Base-by-base conservation (phyloP, 2,888 invertebrate species). In the Aelia acuminata region DNA sequence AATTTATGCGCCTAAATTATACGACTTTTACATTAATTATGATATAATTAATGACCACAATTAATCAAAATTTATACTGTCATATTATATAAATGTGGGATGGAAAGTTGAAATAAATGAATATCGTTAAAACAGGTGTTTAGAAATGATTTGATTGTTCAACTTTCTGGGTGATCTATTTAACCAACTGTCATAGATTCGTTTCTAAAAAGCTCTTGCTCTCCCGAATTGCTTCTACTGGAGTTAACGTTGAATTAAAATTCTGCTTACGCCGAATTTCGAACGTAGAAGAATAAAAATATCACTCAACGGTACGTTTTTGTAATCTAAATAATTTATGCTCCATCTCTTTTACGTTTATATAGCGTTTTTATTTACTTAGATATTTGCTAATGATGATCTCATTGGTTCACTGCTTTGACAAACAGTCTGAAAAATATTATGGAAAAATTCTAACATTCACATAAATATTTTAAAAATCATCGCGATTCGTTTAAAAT, bases 61-160 rank as follows among this genome's bases (percentile, higher is more conserved):
- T 70, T 70, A 18, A 35, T 70, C 18, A 35, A 35, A 5, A 35
- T 35, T 4, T 35, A 35, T 35, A 35, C 5, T 70, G 5, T 18
- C 18, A 7, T 70, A 35, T 70, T 15, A 10, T 35, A 26, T 35
- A 70, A 35, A 70, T 35, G 31, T 31, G 31, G 63, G 31, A 70
- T 20, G 5, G 35, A 35, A 35, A 70, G 35, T 26, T 70, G 18
- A 70, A 35, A 70, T 70, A 70, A 70, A 70, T 70, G 63, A 70
- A 70, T 22, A 70, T 70, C 63, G 63, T 70, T 20, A 70, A 35
- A 70, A 70, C 63, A 70, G 63, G 35, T 70, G 63, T 70, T 70
- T 35, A 70, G 4, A 35, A 35, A 20, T 70, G 18, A 35, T 35
- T 35, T 70, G 7, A 70, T 35, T 57, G 26, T 26, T 26, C 26